A percentile compares a stretch with the other conserved stretches of the same genome.
Evolutionary conservation across 2,797 vertebrate species (phyloP).

Genomic region (Muscicapa striata): DNA sequence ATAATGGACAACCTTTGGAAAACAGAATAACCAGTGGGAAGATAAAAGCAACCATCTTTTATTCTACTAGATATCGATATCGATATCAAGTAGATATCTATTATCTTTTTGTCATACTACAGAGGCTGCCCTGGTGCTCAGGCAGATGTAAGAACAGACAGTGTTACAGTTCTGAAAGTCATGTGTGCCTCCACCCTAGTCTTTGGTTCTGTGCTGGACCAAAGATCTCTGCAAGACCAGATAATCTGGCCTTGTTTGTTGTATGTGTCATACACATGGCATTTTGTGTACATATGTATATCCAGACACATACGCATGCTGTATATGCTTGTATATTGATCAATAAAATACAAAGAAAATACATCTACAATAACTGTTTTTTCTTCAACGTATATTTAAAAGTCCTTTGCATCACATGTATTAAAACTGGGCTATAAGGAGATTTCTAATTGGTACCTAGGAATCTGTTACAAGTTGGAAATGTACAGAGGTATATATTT

Average conservation of each 20-base stretch:
- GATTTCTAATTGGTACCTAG: neutral
- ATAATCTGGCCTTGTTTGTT: slow-evolving; percentile 14
- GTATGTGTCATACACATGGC: neutral
- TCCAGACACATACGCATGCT: neutral
- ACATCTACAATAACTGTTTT: neutral
- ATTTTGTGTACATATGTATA: slow-evolving; percentile 21
- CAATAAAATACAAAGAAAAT: slow-evolving; percentile 35
- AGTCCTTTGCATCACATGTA: neutral
- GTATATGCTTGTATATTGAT: slow-evolving; percentile 18
- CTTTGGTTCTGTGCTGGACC: neutral
- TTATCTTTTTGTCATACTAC: neutral
- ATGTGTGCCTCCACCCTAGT: neutral
- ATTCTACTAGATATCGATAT: neutral
- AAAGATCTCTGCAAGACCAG: neutral
- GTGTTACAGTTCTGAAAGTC: neutral
- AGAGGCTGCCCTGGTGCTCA: neutral
- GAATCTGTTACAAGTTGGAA: neutral
- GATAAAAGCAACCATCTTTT: neutral
- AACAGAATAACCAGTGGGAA: neutral
- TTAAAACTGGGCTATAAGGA: neutral
- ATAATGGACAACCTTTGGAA: neutral
- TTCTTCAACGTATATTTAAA: neutral
- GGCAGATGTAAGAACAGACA: neutral
- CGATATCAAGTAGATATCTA: neutral
- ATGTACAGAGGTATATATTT: neutral